Base-by-base conservation (phyloP, 37 sponge, comb jelly and placozoan genomes). In the Cladorhizidae sp. region DNA sequence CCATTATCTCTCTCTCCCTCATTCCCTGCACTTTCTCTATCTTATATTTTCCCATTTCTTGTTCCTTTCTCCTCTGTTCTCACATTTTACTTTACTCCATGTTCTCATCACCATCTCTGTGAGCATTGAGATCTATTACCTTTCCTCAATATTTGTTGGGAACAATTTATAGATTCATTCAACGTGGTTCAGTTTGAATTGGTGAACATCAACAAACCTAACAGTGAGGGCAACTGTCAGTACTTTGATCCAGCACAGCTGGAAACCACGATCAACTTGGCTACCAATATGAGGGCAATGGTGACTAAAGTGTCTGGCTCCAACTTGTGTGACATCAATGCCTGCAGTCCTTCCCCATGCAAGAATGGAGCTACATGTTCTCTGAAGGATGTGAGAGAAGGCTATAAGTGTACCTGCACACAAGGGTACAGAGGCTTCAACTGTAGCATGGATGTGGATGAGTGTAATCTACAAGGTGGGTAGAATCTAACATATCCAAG, bases 301-400 rank as follows among this genome's bases (percentile, higher is more conserved):
- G 41, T 70, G 26, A 80, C 80, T 20, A 21, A 1, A 14, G 31
- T 41, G 33, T 22, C 29, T 14, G 85, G 80, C 7, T 42, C 21
- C 14, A 51, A 68, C 38, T 17, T 88, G 42, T 93, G 93, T 64
- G 43, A 55, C 0, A 59, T 69, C 1, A 67, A 81, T 2, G 43
- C 89, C 33, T 93, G 93, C 70, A 62, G 38, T 31, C 93, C 89
- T 43, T 79, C 61, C 49, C 93, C 89, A 3, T 93, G 93, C 36
- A 57, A 42, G 26, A 93, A 93, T 64, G 74, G 68, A 25, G 93
- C 86, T 11, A 17, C 20, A 2, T 90, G 91, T 40, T 11, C 26
- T 20, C 67, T 76, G 35, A 59, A 63, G 22, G n/a, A n/a, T n/a
- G 41, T 54, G 0, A 31, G 17, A 21, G 64, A 40, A 39, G 91